Conservation (phyloP, 2,888 invertebrate genomes). For the Diloba caeruleocephala region DNA sequence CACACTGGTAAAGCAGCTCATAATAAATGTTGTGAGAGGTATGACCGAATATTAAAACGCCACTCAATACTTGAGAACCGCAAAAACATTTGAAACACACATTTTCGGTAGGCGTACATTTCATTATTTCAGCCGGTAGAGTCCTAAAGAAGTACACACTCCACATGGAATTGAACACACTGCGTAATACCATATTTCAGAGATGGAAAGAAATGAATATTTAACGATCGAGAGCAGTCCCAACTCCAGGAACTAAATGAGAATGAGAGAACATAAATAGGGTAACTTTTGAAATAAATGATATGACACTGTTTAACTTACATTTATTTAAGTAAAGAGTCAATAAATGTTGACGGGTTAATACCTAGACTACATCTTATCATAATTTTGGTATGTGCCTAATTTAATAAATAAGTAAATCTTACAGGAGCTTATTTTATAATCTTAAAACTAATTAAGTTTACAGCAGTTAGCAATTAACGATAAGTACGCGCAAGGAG, state of each 20-base stretch:
- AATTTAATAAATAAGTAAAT: conserved; percentile 43
- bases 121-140: too few relatives aligned
- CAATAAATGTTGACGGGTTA: conserved; percentile 19
- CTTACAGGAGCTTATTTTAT: conserved; percentile 47
- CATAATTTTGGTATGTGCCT: conserved; percentile 20
- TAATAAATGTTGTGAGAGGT: too few relatives aligned
- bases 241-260: neutral
- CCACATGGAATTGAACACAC: too few relatives aligned
- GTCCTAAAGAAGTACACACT: too few relatives aligned
- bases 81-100: too few relatives aligned
- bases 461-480: conserved; percentile 31
- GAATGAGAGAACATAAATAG: neutral
- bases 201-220: too few relatives aligned
- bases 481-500: conserved; percentile 13
- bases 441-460: conserved; percentile 57
- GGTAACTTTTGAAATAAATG: neutral
- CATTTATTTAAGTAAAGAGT: conserved; percentile 47
- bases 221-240: too few relatives aligned
- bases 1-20: too few relatives aligned
- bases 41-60: too few relatives aligned
- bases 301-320: conserved; percentile 15
- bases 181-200: too few relatives aligned
- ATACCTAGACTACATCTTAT: conserved; percentile 31
- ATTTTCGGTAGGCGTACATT: too few relatives aligned
- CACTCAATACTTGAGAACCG: too few relatives aligned